Conservation (phyloP, 2,113 vertebrate genomes). For the Pollimyrus isidori region DNA sequence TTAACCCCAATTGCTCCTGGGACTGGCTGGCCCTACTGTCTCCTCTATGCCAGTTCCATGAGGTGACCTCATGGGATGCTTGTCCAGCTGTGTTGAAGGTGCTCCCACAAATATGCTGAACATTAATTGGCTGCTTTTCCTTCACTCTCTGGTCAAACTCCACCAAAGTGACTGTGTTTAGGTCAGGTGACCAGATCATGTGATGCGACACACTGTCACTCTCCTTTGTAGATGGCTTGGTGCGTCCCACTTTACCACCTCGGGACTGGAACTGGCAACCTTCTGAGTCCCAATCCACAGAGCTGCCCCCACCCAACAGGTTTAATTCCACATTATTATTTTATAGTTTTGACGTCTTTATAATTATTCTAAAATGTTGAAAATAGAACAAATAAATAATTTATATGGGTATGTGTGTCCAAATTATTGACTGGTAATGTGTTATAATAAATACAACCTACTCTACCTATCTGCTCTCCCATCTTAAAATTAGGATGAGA, state of each 20-base stretch:
- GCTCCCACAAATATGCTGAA: neutral
- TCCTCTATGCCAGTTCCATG: neutral
- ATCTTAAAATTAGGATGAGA: neutral
- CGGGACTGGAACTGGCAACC: neutral
- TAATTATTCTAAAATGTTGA: neutral
- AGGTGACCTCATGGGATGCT: neutral
- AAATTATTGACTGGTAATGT: neutral
- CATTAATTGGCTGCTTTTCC: neutral
- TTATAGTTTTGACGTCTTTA: neutral
- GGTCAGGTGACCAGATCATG: neutral
- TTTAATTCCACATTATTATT: neutral
- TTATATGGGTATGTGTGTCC: neutral
- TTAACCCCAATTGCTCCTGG: neutral
- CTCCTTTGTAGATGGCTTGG: neutral
- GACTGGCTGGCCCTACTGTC: neutral
- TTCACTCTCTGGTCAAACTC: neutral
- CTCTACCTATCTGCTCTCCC: neutral
- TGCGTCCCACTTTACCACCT: neutral
- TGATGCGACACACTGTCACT: neutral
- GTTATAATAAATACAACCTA: neutral
- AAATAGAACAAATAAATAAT: neutral
- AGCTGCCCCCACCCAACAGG: neutral
- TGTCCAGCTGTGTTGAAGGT: neutral
- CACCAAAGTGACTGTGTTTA: neutral
- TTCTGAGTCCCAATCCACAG: neutral